Conservation (phyloP, 2,888 invertebrate species). For the Coenonympha glycerion region DNA sequence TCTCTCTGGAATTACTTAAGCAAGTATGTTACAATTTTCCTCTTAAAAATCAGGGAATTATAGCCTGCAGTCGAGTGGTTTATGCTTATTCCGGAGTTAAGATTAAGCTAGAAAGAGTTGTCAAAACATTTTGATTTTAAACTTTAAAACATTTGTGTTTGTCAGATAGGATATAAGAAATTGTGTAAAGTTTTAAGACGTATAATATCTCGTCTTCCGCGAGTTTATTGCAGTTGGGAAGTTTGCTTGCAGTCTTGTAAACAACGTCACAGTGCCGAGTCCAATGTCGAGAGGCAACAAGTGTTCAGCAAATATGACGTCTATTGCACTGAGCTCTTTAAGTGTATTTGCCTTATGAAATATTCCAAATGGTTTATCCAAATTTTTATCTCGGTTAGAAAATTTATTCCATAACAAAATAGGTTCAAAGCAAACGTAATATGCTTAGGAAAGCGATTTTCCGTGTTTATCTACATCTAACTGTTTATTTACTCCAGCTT, state of each 20-base stretch:
- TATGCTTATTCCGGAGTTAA: too few relatives aligned
- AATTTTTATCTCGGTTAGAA: conserved; percentile 13
- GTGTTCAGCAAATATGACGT: conserved; percentile 36
- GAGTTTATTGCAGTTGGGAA: conserved; percentile 41
- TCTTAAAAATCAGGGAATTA: too few relatives aligned
- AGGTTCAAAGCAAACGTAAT: conserved; percentile 5
- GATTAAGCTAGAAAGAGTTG: too few relatives aligned
- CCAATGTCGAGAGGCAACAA: conserved; percentile 40
- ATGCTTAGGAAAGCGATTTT: conserved; percentile 6
- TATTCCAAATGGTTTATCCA: conserved; percentile 23
- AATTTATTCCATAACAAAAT: conserved; percentile 10
- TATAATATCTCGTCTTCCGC: conserved; percentile 14
- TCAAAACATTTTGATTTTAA: not conserved
- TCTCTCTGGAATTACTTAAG: too few relatives aligned
- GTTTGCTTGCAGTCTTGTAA: conserved; percentile 43
- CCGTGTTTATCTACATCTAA: conserved; percentile 11
- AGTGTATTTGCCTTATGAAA: conserved; percentile 41
- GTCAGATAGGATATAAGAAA: not conserved
- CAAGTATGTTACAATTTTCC: too few relatives aligned
- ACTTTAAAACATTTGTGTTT: not conserved
- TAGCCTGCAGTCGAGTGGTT: too few relatives aligned
- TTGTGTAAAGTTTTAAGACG: conserved; percentile 9
- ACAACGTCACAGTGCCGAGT: conserved; percentile 35
- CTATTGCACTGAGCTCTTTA: conserved; percentile 43
- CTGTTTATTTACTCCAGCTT: not conserved